phyloP scores from a whole-genome alignment of 2,888 invertebrate species.

The Aethes cnicana region DNA sequence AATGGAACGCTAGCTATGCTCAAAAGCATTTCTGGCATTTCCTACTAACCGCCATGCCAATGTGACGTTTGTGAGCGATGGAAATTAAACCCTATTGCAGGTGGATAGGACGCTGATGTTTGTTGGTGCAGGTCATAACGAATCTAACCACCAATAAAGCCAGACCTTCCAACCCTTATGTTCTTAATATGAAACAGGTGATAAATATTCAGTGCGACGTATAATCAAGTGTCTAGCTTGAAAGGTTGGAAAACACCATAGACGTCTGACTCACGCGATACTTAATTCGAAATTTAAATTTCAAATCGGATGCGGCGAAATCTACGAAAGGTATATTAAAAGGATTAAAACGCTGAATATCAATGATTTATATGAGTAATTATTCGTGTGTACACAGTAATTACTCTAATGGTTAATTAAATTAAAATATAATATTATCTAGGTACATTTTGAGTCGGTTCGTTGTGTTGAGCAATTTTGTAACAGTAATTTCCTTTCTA shows the following conservation, averaged over 20 bases:
- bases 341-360: not conserved
- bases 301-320: not conserved
- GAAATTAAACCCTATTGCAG: conserved; percentile 1
- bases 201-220: conserved; percentile 25
- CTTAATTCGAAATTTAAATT: conserved; percentile 15
- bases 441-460: conserved; percentile 4
- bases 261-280: conserved; percentile 7
- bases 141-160: conserved; percentile 21
- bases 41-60: conserved; percentile 7
- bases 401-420: conserved; percentile 1
- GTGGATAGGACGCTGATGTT: not conserved
- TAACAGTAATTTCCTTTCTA: conserved; percentile 31
- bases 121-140: conserved; percentile 1
- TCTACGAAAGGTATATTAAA: not conserved
- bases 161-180: conserved; percentile 20
- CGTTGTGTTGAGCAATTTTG: conserved; percentile 28
- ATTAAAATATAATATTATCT: conserved; percentile 18
- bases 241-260: conserved; percentile 9
- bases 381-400: not conserved
- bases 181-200: conserved; percentile 23
- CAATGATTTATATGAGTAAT: conserved; percentile 8
- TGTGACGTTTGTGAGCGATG: not conserved
- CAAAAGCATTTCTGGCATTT: conserved; percentile 27
- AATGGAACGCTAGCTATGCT: conserved; percentile 28
- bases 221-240: conserved; percentile 23